Evolutionary conservation across 2,888 invertebrate genomes (phyloP).

Genomic region (Drosophila leonis): DNA sequence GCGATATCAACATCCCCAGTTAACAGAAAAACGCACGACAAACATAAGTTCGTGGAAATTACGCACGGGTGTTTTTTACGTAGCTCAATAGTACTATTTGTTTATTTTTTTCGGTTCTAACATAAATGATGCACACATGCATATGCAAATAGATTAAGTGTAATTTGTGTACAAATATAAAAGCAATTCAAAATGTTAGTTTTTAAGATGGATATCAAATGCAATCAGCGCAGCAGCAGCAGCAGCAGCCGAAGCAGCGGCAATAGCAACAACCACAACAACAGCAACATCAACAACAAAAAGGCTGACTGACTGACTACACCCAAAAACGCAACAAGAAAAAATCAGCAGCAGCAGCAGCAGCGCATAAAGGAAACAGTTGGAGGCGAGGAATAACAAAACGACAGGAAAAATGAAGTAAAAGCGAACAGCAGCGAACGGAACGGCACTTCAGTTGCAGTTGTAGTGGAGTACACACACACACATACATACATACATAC

Average conservation of each 20-base stretch:
- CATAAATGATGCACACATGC: conserved; percentile 44
- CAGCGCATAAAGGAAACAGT: conserved; percentile 39
- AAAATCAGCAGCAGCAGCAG: conserved; percentile 11
- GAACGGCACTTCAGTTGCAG: conserved; percentile 64
- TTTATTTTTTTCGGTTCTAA: conserved; percentile 61
- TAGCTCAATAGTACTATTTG: conserved; percentile 60
- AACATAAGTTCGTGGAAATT: conserved; percentile 54
- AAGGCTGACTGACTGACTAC: conserved; percentile 62
- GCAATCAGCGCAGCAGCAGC: conserved; percentile 44
- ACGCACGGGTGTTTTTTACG: conserved; percentile 60
- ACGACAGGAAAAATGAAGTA: conserved; percentile 65
- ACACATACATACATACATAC: conserved; percentile 5
- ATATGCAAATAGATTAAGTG: conserved; percentile 36
- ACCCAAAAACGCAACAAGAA: conserved; percentile 46
- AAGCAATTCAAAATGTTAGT: conserved; percentile 38
- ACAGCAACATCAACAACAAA: conserved; percentile 42
- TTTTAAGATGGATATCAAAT: conserved; percentile 50
- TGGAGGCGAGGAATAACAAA: conserved; percentile 45
- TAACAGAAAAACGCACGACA: conserved; percentile 47
- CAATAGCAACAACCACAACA: conserved; percentile 10
- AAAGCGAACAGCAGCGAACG: conserved; percentile 49
- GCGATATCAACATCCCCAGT: conserved; percentile 43
- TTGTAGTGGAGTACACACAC: conserved; percentile 41
- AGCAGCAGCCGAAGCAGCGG: conserved; percentile 28
- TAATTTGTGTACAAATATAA: conserved; percentile 41